A percentile compares a stretch with the other conserved stretches of the same genome.
Conservation (phyloP, 2,888 invertebrate species). For the Camponotus fellah region DNA sequence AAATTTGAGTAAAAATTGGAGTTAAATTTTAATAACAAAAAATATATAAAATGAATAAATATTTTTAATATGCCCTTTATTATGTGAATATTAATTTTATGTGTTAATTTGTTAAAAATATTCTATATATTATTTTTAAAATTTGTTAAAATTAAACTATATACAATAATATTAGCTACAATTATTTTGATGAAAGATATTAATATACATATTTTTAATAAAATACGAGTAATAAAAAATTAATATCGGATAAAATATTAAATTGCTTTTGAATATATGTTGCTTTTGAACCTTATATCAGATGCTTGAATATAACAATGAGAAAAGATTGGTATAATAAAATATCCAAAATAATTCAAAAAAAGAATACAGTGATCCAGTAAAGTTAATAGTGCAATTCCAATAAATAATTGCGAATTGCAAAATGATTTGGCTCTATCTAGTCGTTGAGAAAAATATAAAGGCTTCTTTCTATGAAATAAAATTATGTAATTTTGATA, state of each 20-base stretch:
- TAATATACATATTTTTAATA: not conserved
- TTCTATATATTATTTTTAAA: not conserved
- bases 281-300: not conserved
- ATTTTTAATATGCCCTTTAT: not conserved
- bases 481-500: slow-evolving; percentile 69
- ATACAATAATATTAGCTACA: not conserved
- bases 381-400: slow-evolving; percentile 51
- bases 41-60: not conserved
- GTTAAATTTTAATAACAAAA: too few relatives aligned
- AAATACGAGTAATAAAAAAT: not conserved
- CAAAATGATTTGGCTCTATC: slow-evolving; percentile 65
- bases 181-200: not conserved
- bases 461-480: slow-evolving; percentile 42
- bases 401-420: slow-evolving; percentile 48
- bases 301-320: not conserved
- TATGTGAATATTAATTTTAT: not conserved
- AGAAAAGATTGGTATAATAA: not conserved
- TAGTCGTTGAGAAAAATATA: slow-evolving; percentile 60
- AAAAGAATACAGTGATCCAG: slow-evolving; percentile 40
- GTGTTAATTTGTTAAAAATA: not conserved
- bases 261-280: not conserved
- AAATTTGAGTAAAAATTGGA: not conserved
- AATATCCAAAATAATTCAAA: slow-evolving; percentile 5
- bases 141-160: not conserved
- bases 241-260: not conserved